These are phyloP conservation scores for Leptodactylus fuscus DNA, from an alignment of 2,113 vertebrate species.

Conservation along the genomic window DNA sequence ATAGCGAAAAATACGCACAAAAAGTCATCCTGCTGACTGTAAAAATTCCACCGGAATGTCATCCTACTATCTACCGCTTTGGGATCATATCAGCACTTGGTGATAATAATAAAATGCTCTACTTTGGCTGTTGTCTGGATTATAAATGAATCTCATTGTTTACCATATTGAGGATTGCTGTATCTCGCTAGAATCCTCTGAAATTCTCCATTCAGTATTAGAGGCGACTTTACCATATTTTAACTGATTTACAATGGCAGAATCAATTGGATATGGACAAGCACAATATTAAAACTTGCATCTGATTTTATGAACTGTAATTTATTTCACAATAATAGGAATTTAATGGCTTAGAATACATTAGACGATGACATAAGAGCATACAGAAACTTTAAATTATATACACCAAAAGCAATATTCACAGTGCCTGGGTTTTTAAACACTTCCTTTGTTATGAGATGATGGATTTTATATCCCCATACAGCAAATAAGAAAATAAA, in stretches of 20 bases:
- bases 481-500: slow-evolving; percentile 60
- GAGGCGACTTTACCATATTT: slow-evolving; percentile 37
- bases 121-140: background rate
- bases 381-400: slow-evolving; percentile 55
- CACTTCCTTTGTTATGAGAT: slow-evolving; percentile 56
- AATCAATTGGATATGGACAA: slow-evolving; percentile 56
- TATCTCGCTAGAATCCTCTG: slow-evolving; percentile 10
- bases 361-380: slow-evolving; percentile 55
- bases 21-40: background rate
- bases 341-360: slow-evolving; percentile 59
- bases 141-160: slow-evolving; percentile 43
- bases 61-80: slow-evolving; percentile 19
- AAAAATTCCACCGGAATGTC: background rate
- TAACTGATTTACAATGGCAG: slow-evolving; percentile 54
- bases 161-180: slow-evolving; percentile 19
- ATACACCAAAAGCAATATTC: slow-evolving; percentile 55
- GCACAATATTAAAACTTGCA: slow-evolving; percentile 52
- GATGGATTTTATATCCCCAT: slow-evolving; percentile 51
- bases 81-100: slow-evolving; percentile 4
- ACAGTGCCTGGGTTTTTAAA: slow-evolving; percentile 49
- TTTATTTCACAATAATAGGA: slow-evolving; percentile 52
- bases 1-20: background rate
- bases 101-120: slow-evolving; percentile 25
- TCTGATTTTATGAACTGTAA: slow-evolving; percentile 57
- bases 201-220: slow-evolving; percentile 15